These are phyloP conservation scores for Tragelaphus strepsiceros DNA, from an alignment of 2,113 vertebrate genomes.

Conservation along the genomic window DNA sequence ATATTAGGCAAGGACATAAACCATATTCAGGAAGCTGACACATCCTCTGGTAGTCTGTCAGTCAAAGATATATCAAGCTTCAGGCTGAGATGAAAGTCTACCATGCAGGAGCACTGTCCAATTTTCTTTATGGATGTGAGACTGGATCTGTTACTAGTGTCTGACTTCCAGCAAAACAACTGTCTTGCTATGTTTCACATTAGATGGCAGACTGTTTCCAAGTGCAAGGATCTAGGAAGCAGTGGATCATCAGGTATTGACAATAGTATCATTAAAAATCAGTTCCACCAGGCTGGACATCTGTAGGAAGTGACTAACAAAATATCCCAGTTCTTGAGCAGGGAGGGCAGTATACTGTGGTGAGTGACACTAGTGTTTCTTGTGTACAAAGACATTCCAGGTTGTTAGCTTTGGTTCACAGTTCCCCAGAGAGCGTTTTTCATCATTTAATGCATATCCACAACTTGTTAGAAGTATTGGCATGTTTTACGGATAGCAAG, in stretches of 20 bases:
- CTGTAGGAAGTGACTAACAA: neutral
- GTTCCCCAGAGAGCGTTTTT: neutral
- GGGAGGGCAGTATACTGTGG: neutral
- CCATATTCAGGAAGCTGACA: neutral
- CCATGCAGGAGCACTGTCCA: neutral
- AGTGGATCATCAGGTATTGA: neutral
- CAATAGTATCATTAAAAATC: conserved; percentile 10
- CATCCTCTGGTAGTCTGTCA: conserved; percentile 31
- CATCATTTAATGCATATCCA: neutral
- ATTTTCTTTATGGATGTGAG: conserved; percentile 52
- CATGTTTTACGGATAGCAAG: neutral
- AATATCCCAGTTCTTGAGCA: neutral
- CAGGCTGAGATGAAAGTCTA: neutral
- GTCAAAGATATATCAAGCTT: conserved; percentile 35
- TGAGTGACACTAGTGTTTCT: neutral
- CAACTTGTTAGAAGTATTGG: neutral
- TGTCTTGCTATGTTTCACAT: neutral
- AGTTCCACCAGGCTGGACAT: neutral
- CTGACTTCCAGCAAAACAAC: neutral
- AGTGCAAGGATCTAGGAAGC: neutral
- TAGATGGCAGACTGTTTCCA: neutral
- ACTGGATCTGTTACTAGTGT: neutral
- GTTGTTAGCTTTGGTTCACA: neutral
- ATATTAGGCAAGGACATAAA: conserved; percentile 25
- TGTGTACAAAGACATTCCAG: neutral